Percentiles rank a stretch among this genome's conserved stretches.
Evolutionary conservation across 2,113 vertebrate genomes (phyloP).

Genomic region (Neomonachus schauinslandi): DNA sequence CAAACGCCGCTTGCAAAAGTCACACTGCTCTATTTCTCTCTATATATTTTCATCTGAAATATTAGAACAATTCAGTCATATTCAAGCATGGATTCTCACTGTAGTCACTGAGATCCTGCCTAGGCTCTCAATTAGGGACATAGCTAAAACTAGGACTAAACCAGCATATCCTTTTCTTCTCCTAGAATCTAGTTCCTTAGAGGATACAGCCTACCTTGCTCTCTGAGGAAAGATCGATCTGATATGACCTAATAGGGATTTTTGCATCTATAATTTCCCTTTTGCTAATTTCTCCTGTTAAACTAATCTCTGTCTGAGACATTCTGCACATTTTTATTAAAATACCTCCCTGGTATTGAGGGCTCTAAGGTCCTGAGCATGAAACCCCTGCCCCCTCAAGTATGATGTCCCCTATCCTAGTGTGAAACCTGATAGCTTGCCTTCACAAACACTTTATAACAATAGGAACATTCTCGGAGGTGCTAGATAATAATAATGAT

Average conservation of each 20-base stretch:
- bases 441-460: neutral
- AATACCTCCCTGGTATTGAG: slow-evolving; percentile 18
- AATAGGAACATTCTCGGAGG: neutral
- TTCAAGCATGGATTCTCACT: neutral
- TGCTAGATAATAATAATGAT: neutral
- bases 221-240: neutral
- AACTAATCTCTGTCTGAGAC: neutral
- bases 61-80: neutral
- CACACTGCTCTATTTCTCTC: neutral
- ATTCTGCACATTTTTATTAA: slow-evolving; percentile 42
- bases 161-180: neutral
- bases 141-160: neutral
- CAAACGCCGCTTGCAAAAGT: neutral
- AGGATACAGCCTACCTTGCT: neutral
- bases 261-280: slow-evolving; percentile 44
- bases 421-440: neutral
- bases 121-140: neutral
- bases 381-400: neutral
- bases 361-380: neutral
- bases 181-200: slow-evolving; percentile 33
- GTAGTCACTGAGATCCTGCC: neutral
- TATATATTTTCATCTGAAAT: slow-evolving; percentile 27
- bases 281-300: neutral
- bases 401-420: neutral
- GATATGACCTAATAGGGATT: neutral